Base-by-base conservation (phyloP, 2,888 invertebrate species). In the Hydriomena furcata region DNA sequence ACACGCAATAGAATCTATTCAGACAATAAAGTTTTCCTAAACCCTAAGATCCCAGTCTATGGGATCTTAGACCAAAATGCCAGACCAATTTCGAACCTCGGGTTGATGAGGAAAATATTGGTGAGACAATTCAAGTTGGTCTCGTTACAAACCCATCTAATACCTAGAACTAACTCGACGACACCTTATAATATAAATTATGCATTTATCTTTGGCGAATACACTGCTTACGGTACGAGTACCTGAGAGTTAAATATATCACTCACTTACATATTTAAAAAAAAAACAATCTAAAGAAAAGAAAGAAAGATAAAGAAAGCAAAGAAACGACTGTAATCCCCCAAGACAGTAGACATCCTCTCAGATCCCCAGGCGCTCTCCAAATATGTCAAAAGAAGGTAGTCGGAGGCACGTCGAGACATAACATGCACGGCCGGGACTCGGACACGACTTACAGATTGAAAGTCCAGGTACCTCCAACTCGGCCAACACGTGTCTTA, bases 151-250 rank as follows among this genome's bases (percentile, higher is more conserved):
- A 68, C 48, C 58, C 58, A 55, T 56, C 58, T 66, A 67, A 65
- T 61, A 66, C 70, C 72, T 77, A 76, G 41, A 42, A 47, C 73
- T 79, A 79, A 53, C 68, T 76, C 55, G 59, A 55, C 57, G 58
- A 34, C 23, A 47, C 76, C 76, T 80, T 81, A 81, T 7, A 63
- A 60, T 55, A 75, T 77, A 81, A 83, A 88, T 88, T 89, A 89
- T 87, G 87, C 87, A 78, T 79, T 49, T 84, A 89, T 89, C 89
- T 89, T 89, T 89, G 89, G 89, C 88, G 87, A 87, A 79, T 86
- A 87, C 83, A 89, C 84, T 88, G 82, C 80, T 82, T 74, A 81
- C 68, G 79, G 84, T 84, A 85, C 84, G n/a, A n/a, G n/a, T n/a
- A n/a, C 81, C 62, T 78, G 70, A 71, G 74, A 75, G 63, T 65